Percentiles rank a stretch among this genome's conserved stretches.
These are phyloP conservation scores for Drosophila glabriapex DNA, from an alignment of 2,888 invertebrate species.

Conservation along the genomic window DNA sequence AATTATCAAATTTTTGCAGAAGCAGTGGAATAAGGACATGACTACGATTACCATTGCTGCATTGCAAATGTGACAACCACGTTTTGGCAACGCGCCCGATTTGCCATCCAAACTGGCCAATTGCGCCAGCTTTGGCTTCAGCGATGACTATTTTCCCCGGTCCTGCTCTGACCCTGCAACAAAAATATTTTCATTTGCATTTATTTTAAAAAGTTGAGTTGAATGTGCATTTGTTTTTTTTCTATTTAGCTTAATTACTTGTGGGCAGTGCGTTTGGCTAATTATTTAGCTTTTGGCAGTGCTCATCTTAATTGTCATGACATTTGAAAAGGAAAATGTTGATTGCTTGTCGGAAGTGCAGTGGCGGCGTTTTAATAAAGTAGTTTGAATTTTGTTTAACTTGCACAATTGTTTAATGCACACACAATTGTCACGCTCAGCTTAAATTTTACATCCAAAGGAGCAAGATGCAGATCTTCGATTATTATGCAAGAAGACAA, in stretches of 20 bases:
- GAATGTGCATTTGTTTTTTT: conserved; percentile 2
- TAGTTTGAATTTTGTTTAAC: no score
- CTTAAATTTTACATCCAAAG: background rate
- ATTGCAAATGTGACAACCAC: conserved; percentile 68
- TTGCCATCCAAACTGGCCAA: conserved; percentile 63
- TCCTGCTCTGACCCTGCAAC: conserved; percentile 9
- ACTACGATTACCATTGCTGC: conserved; percentile 52
- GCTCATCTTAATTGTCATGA: conserved; percentile 11
- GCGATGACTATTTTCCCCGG: conserved; percentile 1
- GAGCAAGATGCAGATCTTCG: background rate
- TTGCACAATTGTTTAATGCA: background rate
- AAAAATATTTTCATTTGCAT: conserved; percentile 22
- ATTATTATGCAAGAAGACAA: background rate
- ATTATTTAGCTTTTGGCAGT: conserved; percentile 36
- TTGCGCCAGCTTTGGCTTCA: conserved; percentile 25
- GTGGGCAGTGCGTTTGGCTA: conserved; percentile 33
- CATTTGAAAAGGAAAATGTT: conserved; percentile 10
- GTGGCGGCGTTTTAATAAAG: background rate
- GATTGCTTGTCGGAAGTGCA: conserved; percentile 2
- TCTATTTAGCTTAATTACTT: conserved; percentile 17
- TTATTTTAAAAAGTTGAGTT: conserved; percentile 11
- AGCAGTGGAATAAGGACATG: conserved; percentile 49
- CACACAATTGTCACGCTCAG: background rate
- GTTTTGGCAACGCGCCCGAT: conserved; percentile 68
- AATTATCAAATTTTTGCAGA: conserved; percentile 68